These are phyloP conservation scores for Trisateles emortualis DNA, from an alignment of 2,888 invertebrate genomes.

Conservation along the genomic window DNA sequence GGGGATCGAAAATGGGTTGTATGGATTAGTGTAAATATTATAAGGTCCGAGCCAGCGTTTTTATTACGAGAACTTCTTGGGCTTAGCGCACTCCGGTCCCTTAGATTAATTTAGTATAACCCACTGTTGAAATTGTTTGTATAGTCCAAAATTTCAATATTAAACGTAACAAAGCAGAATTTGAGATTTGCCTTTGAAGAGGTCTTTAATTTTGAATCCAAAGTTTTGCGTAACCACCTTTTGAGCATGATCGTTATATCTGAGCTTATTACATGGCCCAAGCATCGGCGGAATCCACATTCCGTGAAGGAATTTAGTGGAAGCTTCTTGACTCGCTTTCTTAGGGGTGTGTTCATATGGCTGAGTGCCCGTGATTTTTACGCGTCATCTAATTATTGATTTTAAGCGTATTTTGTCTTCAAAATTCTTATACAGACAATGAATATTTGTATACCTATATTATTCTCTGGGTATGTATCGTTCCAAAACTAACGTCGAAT, in stretches of 20 bases:
- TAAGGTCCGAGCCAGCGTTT: no score
- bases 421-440: not conserved
- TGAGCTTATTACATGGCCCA: conserved; percentile 43
- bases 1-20: no score
- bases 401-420: conserved; percentile 12
- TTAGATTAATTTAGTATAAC: not conserved
- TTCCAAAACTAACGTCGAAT: conserved; percentile 31
- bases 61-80: no score
- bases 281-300: conserved; percentile 47
- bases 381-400: conserved; percentile 37
- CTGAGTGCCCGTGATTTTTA: conserved; percentile 25
- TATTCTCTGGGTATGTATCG: conserved; percentile 1
- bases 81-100: no score
- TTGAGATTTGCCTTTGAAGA: conserved; percentile 32
- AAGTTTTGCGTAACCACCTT: conserved; percentile 33
- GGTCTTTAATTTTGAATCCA: conserved; percentile 22
- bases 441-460: not conserved
- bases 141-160: conserved; percentile 11
- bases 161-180: conserved; percentile 18
- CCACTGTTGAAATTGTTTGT: not conserved
- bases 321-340: conserved; percentile 50
- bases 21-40: no score
- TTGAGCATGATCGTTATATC: conserved; percentile 28
- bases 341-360: conserved; percentile 39
- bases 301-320: conserved; percentile 51